Evolutionary conservation across 1,140 invertebrate genomes (phyloP), one percentile per base, ranked within the genome.

Genomic region (Drosophila sp.): DNA sequence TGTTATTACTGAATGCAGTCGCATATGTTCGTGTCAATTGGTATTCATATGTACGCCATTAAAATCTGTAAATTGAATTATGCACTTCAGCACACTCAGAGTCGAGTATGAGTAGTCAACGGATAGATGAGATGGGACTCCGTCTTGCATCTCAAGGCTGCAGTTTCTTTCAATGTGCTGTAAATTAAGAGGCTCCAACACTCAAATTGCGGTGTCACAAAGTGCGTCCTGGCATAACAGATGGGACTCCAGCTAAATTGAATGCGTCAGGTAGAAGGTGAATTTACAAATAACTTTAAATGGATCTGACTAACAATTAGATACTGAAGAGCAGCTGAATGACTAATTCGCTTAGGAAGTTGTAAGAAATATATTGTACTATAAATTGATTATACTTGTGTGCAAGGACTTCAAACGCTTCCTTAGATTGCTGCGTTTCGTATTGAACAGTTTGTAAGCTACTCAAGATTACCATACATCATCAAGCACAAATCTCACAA

Each of bases 1-100:
- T 81, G 69, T 58, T 61, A 73, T 36, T 66, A 48, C 45, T 57
- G 58, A 41, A 48, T 75, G 76, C 80, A 77, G 16, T 65, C 45
- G 45, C 81, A 84, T 86, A 84, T 86, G 78, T 38, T 76, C 70
- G 78, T 86, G 63, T 75, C 80, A 61, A 75, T 83, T 82, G 76
- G 29, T 63, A 63, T 32, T 62, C 67, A 59, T 54, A 72, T 61
- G 63, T 46, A 63, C 57, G 34, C 53, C 81, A 86, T 74, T 77
- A 62, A 16, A 14, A 36, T 25, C 76, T 80, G 76, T 64, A 86
- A 86, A 87, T 81, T 81, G 81, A 75, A 78, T 81, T 73, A 70
- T 78, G 65, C 82, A 61, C 57, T 66, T 21, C 53, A 46, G 43
- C 25, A 4, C 27, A 29, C 25, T 50, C 46, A 50, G 14, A 50